Percentiles rank a stretch among this genome's conserved stretches.
These are phyloP conservation scores for Parnassius smintheus DNA, from an alignment of 2,888 invertebrate genomes.

Conservation along the genomic window DNA sequence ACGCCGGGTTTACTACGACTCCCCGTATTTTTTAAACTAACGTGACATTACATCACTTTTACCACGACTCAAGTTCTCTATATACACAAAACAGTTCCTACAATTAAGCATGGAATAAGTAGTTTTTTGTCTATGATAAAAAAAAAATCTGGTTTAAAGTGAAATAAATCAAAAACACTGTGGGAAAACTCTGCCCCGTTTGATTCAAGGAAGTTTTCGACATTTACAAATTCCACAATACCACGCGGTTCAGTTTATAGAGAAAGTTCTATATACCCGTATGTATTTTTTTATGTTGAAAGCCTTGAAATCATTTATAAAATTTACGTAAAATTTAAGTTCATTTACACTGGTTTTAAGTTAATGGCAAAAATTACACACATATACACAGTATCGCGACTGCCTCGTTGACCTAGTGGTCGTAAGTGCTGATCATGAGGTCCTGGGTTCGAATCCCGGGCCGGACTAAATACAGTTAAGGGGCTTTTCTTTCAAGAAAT, in stretches of 20 bases:
- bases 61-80: slow-evolving; percentile 4
- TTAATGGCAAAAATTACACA: no score
- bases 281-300: no score
- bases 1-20: slow-evolving; percentile 10
- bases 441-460: no score
- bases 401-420: no score
- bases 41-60: slow-evolving; percentile 25
- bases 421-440: no score
- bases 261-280: background rate
- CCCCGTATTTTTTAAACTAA: slow-evolving; percentile 4
- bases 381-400: no score
- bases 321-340: no score
- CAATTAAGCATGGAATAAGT: slow-evolving; percentile 1
- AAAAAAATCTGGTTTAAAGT: slow-evolving; percentile 1
- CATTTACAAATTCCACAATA: background rate
- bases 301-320: no score
- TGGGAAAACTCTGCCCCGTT: slow-evolving; percentile 11
- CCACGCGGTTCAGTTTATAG: background rate
- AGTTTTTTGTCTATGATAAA: background rate
- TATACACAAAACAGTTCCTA: slow-evolving; percentile 18
- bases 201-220: slow-evolving; percentile 20
- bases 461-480: no score
- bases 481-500: no score
- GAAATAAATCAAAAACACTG: slow-evolving; percentile 13
- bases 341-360: no score